Base-by-base conservation (phyloP, 2,797 vertebrate genomes). In the Aplochiton taeniatus region DNA sequence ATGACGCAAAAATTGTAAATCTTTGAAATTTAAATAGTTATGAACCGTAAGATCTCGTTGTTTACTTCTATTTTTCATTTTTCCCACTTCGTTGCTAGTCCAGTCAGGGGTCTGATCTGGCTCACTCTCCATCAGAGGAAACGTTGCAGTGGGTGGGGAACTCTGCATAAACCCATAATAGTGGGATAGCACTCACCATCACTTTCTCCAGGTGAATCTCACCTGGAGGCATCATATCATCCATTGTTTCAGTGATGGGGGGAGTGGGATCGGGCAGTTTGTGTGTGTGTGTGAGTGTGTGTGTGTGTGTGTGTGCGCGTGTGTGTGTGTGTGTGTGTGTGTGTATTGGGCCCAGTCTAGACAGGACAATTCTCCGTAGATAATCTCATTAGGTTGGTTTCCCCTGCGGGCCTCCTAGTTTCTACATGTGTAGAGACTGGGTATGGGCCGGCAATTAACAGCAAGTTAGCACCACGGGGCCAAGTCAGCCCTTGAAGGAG, bases 341-440 rank as follows among this genome's bases (percentile, higher is more conserved):
- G 93, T 90, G 91, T 92, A 93, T 94, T 93, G 83, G 82, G 63
- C 70, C 31, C 31, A 88, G 93, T 93, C 93, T 94, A 92, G 91
- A 93, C 91, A 85, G 71, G 66, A 83, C 85, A 74, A 61, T 79
- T 79, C 81, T 77, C 85, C 74, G 78, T 79, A 82, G 84, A 86
- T 94, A 93, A 94, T 93, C 91, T 92, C 90, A 93, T 94, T 93
- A 93, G 83, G 62, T 72, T 58, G 69, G 84, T 91, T 91, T 87
- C 87, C 85, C 88, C 85, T 86, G 78, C 78, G 86, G 84, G 69
- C 71, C n/a, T 73, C 67, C 68, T 31, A 46, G 70, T 88, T 87
- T 90, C 85, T 91, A 74, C 87, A 87, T 87, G 87, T 52, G 74
- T 80, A 85, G 82, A 85, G 66, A 31, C 53, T 11, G 76, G 68